Evolutionary conservation across 2,113 vertebrate species (phyloP).

Genomic region (Falcunculus frontatus): DNA sequence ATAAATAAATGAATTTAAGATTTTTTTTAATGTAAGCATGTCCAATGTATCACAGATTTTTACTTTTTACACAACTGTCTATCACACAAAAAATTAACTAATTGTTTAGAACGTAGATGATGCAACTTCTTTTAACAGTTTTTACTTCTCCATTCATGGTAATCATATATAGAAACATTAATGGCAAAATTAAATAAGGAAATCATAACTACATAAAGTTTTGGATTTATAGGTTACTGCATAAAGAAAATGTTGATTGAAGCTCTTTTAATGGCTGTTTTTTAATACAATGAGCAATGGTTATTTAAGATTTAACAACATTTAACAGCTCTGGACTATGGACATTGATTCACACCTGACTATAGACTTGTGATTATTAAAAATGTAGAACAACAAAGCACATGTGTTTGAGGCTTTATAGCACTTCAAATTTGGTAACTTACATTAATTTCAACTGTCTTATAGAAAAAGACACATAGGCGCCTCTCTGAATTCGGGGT

Average conservation of each 20-base stretch:
- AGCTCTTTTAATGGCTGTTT: background rate
- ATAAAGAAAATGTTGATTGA: background rate
- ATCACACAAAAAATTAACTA: background rate
- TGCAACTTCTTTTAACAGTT: background rate
- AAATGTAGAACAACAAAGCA: background rate
- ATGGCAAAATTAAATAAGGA: background rate
- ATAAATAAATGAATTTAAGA: slow-evolving; percentile 28
- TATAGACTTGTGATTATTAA: background rate
- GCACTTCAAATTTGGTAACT: background rate
- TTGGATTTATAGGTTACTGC: background rate
- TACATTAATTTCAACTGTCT: slow-evolving; percentile 36
- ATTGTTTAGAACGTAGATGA: background rate
- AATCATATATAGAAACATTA: background rate
- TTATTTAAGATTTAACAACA: background rate
- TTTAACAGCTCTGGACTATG: background rate
- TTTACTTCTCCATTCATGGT: background rate
- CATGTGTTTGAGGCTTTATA: background rate
- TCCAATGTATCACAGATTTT: background rate
- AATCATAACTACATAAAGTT: background rate
- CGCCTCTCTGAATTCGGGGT: slow-evolving; percentile 13
- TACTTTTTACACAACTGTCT: background rate
- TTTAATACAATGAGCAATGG: background rate
- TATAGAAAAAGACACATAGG: slow-evolving; percentile 38
- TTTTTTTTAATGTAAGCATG: background rate
- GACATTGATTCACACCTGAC: background rate